A percentile compares a stretch with the other conserved stretches of the same genome.
Conservation (phyloP, 2,113 vertebrate species). For the Lynx canadensis region DNA sequence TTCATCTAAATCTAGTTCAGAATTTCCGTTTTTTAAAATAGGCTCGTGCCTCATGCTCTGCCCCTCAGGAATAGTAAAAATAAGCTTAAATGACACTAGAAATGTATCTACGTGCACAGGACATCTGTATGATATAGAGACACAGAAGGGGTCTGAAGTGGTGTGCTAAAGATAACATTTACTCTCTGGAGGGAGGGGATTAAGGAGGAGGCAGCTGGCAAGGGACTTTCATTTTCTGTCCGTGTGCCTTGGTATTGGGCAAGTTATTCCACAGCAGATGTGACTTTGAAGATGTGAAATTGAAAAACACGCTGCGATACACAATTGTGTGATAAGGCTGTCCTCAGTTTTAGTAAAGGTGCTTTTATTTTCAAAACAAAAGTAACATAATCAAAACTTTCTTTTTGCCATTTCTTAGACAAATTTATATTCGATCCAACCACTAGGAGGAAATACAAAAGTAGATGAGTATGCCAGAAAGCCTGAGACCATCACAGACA, state of each 20-base stretch:
- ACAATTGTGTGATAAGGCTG: neutral
- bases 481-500: conserved; percentile 49
- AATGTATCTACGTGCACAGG: neutral
- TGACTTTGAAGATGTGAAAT: conserved; percentile 9
- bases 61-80: neutral
- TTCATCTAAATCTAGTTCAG: neutral
- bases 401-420: neutral
- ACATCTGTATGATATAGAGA: too few relatives aligned
- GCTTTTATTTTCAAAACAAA: neutral
- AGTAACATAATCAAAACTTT: neutral
- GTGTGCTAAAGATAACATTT: neutral
- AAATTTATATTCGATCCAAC: fast-evolving
- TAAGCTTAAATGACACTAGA: neutral
- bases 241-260: neutral
- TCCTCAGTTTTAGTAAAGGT: neutral
- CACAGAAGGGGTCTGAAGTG: neutral
- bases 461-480: fast-evolving
- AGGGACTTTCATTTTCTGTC: neutral
- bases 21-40: conserved; percentile 29
- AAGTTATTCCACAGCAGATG: neutral
- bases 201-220: neutral
- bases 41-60: neutral
- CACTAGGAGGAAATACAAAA: neutral
- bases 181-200: neutral
- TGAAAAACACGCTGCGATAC: neutral